Percentiles rank a stretch among this genome's conserved stretches.
phyloP scores from a whole-genome alignment of 2,113 vertebrate genomes.

The Cettia cetti region DNA sequence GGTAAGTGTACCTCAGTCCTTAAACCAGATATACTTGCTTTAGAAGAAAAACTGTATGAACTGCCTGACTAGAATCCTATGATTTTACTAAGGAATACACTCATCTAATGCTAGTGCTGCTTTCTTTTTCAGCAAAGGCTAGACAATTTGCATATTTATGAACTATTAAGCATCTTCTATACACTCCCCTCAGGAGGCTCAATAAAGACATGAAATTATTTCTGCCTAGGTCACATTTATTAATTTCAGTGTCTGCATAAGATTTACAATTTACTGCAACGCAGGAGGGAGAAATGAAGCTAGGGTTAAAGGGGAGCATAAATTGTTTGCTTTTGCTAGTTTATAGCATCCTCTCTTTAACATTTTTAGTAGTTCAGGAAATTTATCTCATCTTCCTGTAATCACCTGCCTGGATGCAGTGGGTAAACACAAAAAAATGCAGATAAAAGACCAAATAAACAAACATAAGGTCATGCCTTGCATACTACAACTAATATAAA shows the following conservation, averaged over 20 bases:
- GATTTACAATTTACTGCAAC: constrained; percentile 57
- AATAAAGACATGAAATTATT: constrained; percentile 61
- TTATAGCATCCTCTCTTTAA: constrained; percentile 13
- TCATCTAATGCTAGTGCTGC: not conserved
- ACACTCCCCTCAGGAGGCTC: not conserved
- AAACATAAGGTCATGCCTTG: constrained; percentile 43
- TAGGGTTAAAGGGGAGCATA: constrained; percentile 38
- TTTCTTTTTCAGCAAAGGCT: not conserved
- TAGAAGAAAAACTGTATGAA: not conserved
- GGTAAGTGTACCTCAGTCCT: not conserved
- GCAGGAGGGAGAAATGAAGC: constrained; percentile 31
- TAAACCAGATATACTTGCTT: not conserved
- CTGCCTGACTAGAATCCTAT: not conserved
- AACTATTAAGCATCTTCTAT: constrained; percentile 40
- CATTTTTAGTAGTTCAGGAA: constrained; percentile 7
- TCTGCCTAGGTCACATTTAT: constrained; percentile 41
- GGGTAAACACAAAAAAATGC: constrained; percentile 58
- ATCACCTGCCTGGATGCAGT: constrained; percentile 25
- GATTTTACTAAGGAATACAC: not conserved
- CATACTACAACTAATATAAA: not conserved
- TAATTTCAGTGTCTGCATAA: constrained; percentile 50
- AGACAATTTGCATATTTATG: constrained; percentile 47
- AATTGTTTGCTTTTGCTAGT: constrained; percentile 23
- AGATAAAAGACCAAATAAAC: constrained; percentile 60
- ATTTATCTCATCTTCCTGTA: constrained; percentile 63